Percentiles rank a stretch among this genome's conserved stretches.
Conservation (phyloP, 2,113 vertebrate genomes). For the Argyrosomus japonicus region DNA sequence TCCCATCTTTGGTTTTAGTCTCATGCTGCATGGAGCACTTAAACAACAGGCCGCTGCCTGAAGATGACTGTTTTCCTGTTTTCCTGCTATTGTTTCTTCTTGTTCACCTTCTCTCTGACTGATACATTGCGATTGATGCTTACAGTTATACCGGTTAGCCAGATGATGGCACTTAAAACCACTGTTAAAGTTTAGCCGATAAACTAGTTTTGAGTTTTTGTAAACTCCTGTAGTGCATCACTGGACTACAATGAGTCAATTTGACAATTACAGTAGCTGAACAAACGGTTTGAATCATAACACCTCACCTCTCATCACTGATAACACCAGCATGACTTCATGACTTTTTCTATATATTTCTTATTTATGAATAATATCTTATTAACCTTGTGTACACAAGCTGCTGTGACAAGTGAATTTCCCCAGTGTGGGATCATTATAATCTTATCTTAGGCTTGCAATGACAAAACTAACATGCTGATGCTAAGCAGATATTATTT, state of each 20-base stretch:
- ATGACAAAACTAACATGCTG: background rate
- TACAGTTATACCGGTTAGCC: background rate
- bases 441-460: background rate
- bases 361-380: too few relatives aligned
- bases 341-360: too few relatives aligned
- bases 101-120: background rate
- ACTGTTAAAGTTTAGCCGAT: background rate
- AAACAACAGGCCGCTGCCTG: background rate
- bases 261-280: background rate
- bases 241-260: too few relatives aligned
- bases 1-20: background rate
- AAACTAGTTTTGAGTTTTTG: background rate
- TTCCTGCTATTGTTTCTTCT: background rate
- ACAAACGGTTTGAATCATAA: background rate
- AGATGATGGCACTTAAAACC: background rate
- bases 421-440: too few relatives aligned
- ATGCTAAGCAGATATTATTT: background rate
- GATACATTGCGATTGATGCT: background rate
- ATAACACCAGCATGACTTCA: too few relatives aligned
- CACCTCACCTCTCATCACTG: background rate
- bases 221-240: background rate
- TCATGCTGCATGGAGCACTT: background rate
- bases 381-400: too few relatives aligned
- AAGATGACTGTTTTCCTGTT: too few relatives aligned
- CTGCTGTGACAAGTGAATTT: too few relatives aligned